These are phyloP conservation scores for Halcyon badia DNA, from an alignment of 2,797 vertebrate species.

Conservation along the genomic window DNA sequence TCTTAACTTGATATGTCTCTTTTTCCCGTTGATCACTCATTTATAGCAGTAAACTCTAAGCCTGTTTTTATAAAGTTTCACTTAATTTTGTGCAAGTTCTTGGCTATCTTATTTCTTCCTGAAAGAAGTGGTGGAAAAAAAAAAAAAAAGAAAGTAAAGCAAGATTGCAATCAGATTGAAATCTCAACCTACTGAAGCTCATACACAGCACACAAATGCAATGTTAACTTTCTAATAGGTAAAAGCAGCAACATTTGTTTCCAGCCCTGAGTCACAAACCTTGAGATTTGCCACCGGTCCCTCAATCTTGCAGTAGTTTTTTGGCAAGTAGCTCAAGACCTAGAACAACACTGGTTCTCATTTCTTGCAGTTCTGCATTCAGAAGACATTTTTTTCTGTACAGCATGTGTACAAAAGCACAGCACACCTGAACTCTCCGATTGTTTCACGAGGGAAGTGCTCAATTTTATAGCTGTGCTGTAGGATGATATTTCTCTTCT, in stretches of 20 bases:
- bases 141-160: background rate
- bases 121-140: background rate
- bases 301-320: background rate
- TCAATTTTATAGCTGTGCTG: background rate
- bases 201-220: background rate
- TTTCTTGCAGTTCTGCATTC: background rate
- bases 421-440: background rate
- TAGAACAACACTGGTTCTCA: background rate
- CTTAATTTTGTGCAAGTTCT: background rate
- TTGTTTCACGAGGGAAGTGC: accelerated
- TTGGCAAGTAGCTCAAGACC: background rate
- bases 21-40: background rate
- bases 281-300: background rate
- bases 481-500: background rate
- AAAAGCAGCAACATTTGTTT: background rate
- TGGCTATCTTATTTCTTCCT: background rate
- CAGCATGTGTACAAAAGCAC: background rate
- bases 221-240: background rate
- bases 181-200: background rate
- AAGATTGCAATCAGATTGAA: background rate
- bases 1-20: background rate
- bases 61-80: background rate
- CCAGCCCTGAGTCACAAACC: background rate
- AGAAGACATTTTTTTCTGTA: background rate
- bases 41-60: background rate